Evolutionary conservation across 2,888 invertebrate species (phyloP).

Genomic region (Drosophila dives): DNA sequence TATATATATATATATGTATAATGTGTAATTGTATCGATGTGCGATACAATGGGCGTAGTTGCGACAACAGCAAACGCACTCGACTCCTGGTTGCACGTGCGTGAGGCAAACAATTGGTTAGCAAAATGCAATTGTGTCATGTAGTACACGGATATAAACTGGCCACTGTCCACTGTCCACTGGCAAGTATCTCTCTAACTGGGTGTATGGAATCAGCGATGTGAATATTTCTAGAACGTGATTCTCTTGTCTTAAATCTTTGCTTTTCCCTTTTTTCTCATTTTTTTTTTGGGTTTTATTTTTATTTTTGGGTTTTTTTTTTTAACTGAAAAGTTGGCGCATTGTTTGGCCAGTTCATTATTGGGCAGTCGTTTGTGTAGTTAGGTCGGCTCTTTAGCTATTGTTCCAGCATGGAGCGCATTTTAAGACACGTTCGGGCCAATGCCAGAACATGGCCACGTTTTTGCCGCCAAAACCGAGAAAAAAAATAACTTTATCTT

Average conservation of each 20-base stretch:
- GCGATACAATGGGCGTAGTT: constrained; percentile 58
- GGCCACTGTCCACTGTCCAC: constrained; percentile 41
- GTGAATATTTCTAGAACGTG: constrained; percentile 72
- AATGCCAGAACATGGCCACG: constrained; percentile 22
- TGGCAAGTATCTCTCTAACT: constrained; percentile 12
- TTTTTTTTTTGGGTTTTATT: constrained; percentile 10
- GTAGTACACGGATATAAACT: constrained; percentile 41
- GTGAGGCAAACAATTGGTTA: constrained; percentile 68
- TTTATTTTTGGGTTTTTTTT: constrained; percentile 41
- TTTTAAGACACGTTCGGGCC: constrained; percentile 61
- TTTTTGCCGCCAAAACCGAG: constrained; percentile 69
- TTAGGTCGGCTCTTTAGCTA: constrained; percentile 45
- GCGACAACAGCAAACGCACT: constrained; percentile 50
- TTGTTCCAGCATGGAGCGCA: constrained; percentile 45
- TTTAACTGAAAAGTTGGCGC: constrained; percentile 51
- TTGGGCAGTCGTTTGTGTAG: constrained; percentile 45
- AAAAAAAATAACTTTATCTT: constrained; percentile 52
- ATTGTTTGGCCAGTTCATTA: constrained; percentile 78
- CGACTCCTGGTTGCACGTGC: constrained; percentile 74
- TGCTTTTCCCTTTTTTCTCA: constrained; percentile 5
- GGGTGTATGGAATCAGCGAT: constrained; percentile 63
- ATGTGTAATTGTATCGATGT: constrained; percentile 43
- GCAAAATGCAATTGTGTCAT: constrained; percentile 72
- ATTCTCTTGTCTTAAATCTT: constrained; percentile 47
- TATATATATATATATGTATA: background rate